Evolutionary conservation across 1,140 invertebrate genomes (phyloP).

Genomic region (Chionoecetes opilio): DNA sequence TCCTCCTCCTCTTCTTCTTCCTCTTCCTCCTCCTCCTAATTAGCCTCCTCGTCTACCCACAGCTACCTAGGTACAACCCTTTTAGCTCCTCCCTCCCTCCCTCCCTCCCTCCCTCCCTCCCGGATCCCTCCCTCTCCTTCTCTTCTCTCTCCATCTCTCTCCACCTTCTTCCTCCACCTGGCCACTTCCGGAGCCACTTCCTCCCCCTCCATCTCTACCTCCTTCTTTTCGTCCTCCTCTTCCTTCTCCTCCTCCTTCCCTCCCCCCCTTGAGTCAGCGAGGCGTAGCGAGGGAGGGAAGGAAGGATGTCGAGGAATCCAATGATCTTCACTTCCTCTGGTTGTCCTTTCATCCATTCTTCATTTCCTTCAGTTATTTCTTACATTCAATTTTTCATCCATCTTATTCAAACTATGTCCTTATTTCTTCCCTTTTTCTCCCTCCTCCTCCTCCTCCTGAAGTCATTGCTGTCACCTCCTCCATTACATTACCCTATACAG

Average conservation of each 20-base stretch:
- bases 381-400: not conserved
- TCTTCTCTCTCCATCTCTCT: conserved; percentile 5
- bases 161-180: conserved; percentile 22
- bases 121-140: not conserved
- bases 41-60: not conserved
- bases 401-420: not conserved
- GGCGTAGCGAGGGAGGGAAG: conserved; percentile 6
- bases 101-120: not conserved
- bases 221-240: not conserved
- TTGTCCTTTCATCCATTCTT: not conserved
- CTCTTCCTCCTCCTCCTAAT: conserved; percentile 18
- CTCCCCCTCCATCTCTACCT: not conserved
- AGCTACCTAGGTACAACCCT: not conserved
- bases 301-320: conserved; percentile 9
- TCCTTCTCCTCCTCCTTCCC: not conserved
- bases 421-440: no score
- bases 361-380: not conserved
- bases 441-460: no score
- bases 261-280: not conserved
- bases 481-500: not conserved
- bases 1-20: not conserved
- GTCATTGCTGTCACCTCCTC: no score
- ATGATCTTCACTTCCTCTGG: not conserved
- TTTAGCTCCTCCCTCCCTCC: not conserved
- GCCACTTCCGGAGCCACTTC: not conserved